phyloP scores from a whole-genome alignment of 2,113 vertebrate species.

The Vimba vimba region DNA sequence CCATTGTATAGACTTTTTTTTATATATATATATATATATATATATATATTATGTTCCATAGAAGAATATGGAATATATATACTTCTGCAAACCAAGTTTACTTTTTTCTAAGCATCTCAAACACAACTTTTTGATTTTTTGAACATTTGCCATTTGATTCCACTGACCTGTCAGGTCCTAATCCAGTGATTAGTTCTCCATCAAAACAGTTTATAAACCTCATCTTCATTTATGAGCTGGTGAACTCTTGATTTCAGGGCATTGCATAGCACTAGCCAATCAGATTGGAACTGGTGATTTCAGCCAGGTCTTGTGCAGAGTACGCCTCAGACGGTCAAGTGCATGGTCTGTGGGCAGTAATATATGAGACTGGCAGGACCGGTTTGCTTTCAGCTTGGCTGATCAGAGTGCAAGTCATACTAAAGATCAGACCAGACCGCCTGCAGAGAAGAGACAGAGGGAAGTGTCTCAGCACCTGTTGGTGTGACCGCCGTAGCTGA shows the following conservation, averaged over 20 bases:
- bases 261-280: neutral
- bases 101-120: neutral
- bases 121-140: neutral
- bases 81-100: neutral
- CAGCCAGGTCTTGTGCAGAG: neutral
- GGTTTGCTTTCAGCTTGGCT: neutral
- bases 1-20: too few species aligned
- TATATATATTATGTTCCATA: neutral
- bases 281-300: neutral
- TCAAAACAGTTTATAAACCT: neutral
- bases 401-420: conserved; percentile 22
- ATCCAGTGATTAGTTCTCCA: neutral
- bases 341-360: neutral
- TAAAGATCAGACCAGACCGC: neutral
- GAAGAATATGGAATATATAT: neutral
- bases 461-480: conserved; percentile 36
- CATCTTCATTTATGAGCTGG: neutral
- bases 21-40: too few species aligned
- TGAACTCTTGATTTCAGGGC: neutral
- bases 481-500: neutral
- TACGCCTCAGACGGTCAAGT: neutral
- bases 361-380: neutral
- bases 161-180: neutral
- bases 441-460: neutral
- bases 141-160: neutral